A percentile compares a stretch with the other conserved stretches of the same genome.
Conservation (phyloP, 2,113 vertebrate genomes). For the Isichthys henryi region DNA sequence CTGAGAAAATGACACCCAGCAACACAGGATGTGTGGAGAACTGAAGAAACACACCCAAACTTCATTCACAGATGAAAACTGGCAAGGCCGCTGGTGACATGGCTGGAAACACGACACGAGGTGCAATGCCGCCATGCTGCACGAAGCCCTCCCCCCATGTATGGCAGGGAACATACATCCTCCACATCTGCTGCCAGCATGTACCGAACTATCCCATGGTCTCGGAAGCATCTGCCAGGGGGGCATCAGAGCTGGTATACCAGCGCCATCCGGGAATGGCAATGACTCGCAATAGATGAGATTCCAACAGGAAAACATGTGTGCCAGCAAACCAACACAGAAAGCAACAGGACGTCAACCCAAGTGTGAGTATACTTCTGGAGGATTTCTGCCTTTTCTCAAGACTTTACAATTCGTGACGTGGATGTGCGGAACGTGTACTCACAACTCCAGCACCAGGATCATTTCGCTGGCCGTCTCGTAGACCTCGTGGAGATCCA, state of each 20-base stretch:
- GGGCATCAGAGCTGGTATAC: conserved; percentile 20
- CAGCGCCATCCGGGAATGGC: neutral
- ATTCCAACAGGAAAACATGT: neutral
- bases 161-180: neutral
- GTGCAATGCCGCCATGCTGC: neutral
- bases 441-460: conserved; percentile 67
- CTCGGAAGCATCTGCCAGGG: neutral
- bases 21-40: neutral
- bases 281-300: neutral
- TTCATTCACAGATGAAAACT: neutral
- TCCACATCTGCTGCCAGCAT: neutral
- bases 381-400: neutral
- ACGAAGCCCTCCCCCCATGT: neutral
- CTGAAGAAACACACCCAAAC: neutral
- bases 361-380: neutral
- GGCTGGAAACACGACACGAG: neutral
- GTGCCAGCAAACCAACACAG: neutral
- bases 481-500: conserved; percentile 60
- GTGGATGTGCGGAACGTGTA: conserved; percentile 18
- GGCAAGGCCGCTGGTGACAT: neutral
- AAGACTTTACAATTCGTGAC: neutral
- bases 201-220: neutral
- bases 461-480: conserved; percentile 66
- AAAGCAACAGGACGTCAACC: neutral
- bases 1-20: neutral